Base-by-base conservation (phyloP, 2,888 invertebrate species). In the Leucophenga montana region DNA sequence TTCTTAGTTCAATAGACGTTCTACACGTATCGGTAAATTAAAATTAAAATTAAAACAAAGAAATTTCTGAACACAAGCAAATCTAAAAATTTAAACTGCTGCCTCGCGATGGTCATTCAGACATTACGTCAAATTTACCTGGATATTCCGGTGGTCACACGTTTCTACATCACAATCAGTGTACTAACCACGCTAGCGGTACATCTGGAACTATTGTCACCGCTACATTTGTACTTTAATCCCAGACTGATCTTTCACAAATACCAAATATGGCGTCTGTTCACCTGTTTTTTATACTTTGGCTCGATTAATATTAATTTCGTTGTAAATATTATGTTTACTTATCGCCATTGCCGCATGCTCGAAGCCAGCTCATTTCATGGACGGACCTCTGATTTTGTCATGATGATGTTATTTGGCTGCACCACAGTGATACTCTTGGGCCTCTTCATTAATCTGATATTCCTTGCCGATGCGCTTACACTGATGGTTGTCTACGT, bases 401-500 rank as follows among this genome's bases (percentile, higher is more conserved):
- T 99, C 71, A 96, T 97, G 91, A 99, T 99, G 99, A 99, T 99
- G 88, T 89, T 99, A 67, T 98, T 99, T 90, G 99, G 96, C 75
- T 95, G 93, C 75, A 89, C 92, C 66, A 91, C 94, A 77, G 98
- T 98, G 97, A 94, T 95, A 90, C 96, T 97, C 95, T 94, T 96
- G 90, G 98, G 97, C 76, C 94, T 98, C 88, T 98, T 99, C 90
- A 97, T 98, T 73, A 98, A 99, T 90, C 91, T 99, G 85, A 91
- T 99, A 84, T 99, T 99, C 90, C 91, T 99, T 87, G 99, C 99
- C 11, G 99, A 99, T 90, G 99, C 99, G 20, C 98, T 99, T 89
- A 99, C 99, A 11, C 95, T 99, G 77, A 99, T 99, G 99, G 91
- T 99, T 85, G 99, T 99, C 0, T 99, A 99, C 89, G 94, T 99